Base-by-base conservation (phyloP, 2,113 vertebrate genomes). In the Corythaeola cristata region DNA sequence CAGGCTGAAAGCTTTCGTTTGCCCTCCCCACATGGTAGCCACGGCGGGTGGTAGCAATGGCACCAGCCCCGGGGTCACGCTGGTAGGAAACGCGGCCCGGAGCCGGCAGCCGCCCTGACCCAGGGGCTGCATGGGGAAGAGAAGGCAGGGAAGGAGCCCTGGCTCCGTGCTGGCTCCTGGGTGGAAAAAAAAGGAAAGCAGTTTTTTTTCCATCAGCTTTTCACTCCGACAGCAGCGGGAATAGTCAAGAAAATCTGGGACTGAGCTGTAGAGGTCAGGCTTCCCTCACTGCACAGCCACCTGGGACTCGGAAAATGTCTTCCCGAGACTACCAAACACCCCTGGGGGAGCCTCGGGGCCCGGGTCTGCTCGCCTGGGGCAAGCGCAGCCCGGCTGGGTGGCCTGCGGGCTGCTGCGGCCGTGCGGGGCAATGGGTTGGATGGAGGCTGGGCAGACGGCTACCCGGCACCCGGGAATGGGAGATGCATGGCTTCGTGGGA, bases 191-290 rank as follows among this genome's bases (percentile, higher is more conserved):
- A 69, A 32, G 4, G 26, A 60, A 52, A 86, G 21, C 9, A 4
- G 17, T 5, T 35, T 58, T 45, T 55, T 56, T 28, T 7, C 45
- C 33, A 49, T 28, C 27, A n/a, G 41, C 20, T 67, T 74, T 49
- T 59, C 55, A 78, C n/a, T 8, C 45, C 53, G 27, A 49, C 5
- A 15, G 20, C 15, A 52, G 16, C 30, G 12, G 44, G 39, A 80
- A 82, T 75, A 72, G 33, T 72, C 84, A 49, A 64, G 85, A 59
- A 64, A 73, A 63, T 50, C 90, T 35, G 53, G 8, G 63, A 22
- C 4, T n/a, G 45, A 80, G 59, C 98, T 91, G 74, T 96, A 98
- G 98, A 92, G 94, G 97, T 98, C 98, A 97, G 98, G 58, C 96
- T 96, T 92, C 62, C 64, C 96, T 53, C 85, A 8, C 82, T 27